phyloP scores from a whole-genome alignment of 2,113 vertebrate genomes.

The Speoplatyrhinus poulsoni region DNA sequence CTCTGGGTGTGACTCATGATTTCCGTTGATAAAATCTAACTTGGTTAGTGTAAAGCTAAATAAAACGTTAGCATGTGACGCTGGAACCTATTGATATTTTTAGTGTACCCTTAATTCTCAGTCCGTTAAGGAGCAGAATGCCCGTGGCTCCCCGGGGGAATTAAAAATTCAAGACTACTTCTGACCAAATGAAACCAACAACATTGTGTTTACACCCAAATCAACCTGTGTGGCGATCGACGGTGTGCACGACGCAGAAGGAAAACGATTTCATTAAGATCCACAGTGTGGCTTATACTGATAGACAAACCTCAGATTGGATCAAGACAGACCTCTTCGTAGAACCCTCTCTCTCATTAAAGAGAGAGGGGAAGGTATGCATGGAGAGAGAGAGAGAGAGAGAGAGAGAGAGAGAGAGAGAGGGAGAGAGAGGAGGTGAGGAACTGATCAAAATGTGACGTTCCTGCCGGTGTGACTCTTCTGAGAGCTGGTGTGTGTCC shows the following conservation, averaged over 20 bases:
- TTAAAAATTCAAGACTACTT: conserved; percentile 60
- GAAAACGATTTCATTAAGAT: neutral
- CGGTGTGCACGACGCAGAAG: conserved; percentile 16
- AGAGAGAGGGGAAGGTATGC: too few relatives aligned
- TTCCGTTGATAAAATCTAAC: conserved; percentile 19
- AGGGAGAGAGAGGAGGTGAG: too few relatives aligned
- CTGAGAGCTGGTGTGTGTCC: too few relatives aligned
- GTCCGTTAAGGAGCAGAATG: conserved; percentile 45
- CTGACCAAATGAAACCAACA: conserved; percentile 46
- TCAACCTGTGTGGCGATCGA: conserved; percentile 25
- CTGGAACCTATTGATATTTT: conserved; percentile 53
- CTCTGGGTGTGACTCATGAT: neutral
- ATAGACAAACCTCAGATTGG: neutral
- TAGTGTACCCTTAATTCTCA: conserved; percentile 47
- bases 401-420: too few relatives aligned
- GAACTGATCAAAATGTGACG: too few relatives aligned
- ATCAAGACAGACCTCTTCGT: neutral
- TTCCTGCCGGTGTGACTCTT: too few relatives aligned
- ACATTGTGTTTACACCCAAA: conserved; percentile 42
- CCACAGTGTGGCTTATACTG: neutral
- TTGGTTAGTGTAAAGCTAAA: conserved; percentile 26
- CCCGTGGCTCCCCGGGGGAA: conserved; percentile 43
- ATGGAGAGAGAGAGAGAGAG: too few relatives aligned
- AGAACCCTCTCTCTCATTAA: neutral
- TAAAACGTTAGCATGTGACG: conserved; percentile 45